Percentiles rank a stretch among this genome's conserved stretches.
These are phyloP conservation scores for Aphidius gifuensis DNA, from an alignment of 1,140 invertebrate species.

Conservation along the genomic window DNA sequence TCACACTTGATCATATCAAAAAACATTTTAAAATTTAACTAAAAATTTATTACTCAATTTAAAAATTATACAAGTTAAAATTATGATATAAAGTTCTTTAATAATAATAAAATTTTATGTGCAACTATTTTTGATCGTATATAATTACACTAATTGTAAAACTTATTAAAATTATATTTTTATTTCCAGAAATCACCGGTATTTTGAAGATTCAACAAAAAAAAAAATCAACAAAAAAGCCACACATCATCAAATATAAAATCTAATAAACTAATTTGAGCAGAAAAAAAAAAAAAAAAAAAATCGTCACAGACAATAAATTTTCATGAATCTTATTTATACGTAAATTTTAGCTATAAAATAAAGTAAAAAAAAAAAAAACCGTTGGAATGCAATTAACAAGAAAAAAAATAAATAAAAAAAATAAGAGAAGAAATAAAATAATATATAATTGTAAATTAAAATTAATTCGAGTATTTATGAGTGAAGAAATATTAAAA, in stretches of 20 bases:
- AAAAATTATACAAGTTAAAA: no score
- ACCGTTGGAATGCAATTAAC: background rate
- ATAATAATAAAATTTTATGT: constrained; percentile 3
- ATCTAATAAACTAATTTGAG: constrained; percentile 1
- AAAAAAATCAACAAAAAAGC: background rate
- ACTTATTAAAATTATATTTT: constrained; percentile 4
- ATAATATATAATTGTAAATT: no score
- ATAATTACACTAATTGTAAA: no score
- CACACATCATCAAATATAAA: background rate
- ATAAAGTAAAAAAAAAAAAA: background rate
- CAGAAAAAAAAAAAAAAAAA: background rate
- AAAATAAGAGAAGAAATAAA: no score
- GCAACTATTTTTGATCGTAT: no score
- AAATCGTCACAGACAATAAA: constrained; percentile 7
- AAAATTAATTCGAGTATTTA: no score
- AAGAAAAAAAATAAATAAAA: no score
- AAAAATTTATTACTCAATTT: no score
- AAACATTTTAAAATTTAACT: no score
- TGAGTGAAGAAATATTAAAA: no score
- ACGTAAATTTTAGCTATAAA: constrained; percentile 12
- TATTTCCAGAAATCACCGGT: constrained; percentile 46
- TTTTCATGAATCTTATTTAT: constrained; percentile 14
- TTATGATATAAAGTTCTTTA: no score
- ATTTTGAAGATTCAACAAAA: constrained; percentile 12
- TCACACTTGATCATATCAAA: no score